phyloP scores from a whole-genome alignment of 2,113 vertebrate species.

The Siniperca knerii region DNA sequence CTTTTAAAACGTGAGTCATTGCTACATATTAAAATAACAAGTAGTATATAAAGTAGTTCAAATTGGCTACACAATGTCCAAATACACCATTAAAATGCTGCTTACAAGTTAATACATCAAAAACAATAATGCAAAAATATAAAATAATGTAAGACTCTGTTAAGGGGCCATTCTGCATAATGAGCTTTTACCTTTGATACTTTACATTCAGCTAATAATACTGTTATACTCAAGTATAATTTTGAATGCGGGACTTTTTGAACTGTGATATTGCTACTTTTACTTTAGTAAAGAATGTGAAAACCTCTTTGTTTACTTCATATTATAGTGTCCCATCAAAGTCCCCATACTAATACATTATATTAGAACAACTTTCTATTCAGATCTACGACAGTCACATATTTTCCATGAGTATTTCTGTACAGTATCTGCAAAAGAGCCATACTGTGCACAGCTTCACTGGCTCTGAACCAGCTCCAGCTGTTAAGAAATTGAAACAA shows the following conservation, averaged over 20 bases:
- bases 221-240: not conserved
- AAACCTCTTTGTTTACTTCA: not conserved
- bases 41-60: not conserved
- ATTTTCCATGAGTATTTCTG: not conserved
- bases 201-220: not conserved
- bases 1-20: not conserved
- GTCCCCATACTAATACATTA: not conserved
- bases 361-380: not conserved
- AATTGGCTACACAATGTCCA: not conserved
- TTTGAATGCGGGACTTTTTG: not conserved
- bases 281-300: fast-evolving
- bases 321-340: not conserved
- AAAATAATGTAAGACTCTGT: not conserved
- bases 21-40: not conserved
- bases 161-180: not conserved
- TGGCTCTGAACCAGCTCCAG: not conserved
- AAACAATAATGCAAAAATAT: not conserved
- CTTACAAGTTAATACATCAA: not conserved
- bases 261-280: not conserved
- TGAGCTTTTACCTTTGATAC: not conserved
- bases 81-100: constrained; percentile 5
- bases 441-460: not conserved
- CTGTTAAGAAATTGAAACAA: not conserved
- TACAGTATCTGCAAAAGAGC: not conserved
- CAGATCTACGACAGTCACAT: not conserved